Base-by-base conservation (phyloP, 2,888 invertebrate species). In the Rambutsinella grinnellia region DNA sequence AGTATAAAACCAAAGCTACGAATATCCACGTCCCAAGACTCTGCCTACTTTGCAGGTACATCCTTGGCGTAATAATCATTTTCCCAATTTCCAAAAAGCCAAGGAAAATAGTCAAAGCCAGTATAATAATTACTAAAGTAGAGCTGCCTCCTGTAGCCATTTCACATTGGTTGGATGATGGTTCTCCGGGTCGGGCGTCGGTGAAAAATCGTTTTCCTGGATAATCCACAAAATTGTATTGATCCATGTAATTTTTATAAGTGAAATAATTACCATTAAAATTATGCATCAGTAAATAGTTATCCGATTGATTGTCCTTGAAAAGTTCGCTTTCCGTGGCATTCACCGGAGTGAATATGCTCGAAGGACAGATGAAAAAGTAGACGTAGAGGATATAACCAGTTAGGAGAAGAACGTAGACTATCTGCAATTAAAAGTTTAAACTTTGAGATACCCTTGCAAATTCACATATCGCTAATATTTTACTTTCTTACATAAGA, bases 371-470 rank as follows among this genome's bases (percentile, higher is more conserved):
- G 17, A 71, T 79, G 46, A 81, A 46, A 26, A 81, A 71, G 46
- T 81, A 82, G 10, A 82, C 76, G 27, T 78, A 61, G 15, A 81
- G 24, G 28, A 82, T 62, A 56, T 81, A 82, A 36, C 81, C 78
- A n/a, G 82, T 75, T 56, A 80, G 81, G 36, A 79, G 47, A 17
- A 81, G 27, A 8, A 82, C 79, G 78, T 81, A 82, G 17, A 82
- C 65, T 8, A 82, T 51, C 82, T 82, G 71, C 13, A 75, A 78
- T 13, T 24, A 27, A 36, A 53, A 58, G 17, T 21, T 21, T 1
- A 51, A 15, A 21, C 8, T 27, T 62, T 26, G 23, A 23, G 17
- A 26, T 15, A 8, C 26, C 1, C 10, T 46, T 36, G 21, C 21
- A 3, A 17, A 17, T 51, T 23, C 24, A 60, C 26, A 60, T 36